Conservation (phyloP, 1,140 invertebrate genomes). For the Oppia nitens region DNA sequence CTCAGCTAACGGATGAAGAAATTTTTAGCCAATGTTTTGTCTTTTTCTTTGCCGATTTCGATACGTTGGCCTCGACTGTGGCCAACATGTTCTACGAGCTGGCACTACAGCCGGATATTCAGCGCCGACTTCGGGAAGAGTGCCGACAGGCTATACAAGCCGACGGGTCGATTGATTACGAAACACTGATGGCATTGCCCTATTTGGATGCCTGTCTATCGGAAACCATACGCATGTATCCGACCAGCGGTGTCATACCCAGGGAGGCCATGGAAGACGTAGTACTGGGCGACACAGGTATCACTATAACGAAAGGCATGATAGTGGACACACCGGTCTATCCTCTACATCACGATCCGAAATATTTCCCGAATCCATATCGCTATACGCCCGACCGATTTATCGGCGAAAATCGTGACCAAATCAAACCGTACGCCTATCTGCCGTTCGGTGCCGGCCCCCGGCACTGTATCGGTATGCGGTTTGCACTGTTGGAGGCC, state of each 20-base stretch:
- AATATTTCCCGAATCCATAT: slow-evolving; percentile 39
- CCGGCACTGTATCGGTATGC: slow-evolving; percentile 25
- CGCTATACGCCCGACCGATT: slow-evolving; percentile 43
- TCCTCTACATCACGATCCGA: slow-evolving; percentile 41
- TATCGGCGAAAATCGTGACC: not conserved
- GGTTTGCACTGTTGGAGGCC: slow-evolving; percentile 23
- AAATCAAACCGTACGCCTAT: slow-evolving; percentile 20
- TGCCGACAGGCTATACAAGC: too few species aligned
- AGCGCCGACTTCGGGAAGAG: slow-evolving; percentile 23
- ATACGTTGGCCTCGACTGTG: slow-evolving; percentile 39
- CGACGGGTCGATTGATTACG: too few species aligned
- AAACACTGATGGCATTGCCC: too few species aligned
- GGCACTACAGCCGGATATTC: slow-evolving; percentile 38
- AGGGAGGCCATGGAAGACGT: slow-evolving; percentile 24
- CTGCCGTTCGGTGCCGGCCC: slow-evolving; percentile 27
- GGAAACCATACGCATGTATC: slow-evolving; percentile 17
- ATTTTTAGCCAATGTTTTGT: slow-evolving; percentile 42
- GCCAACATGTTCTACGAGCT: slow-evolving; percentile 37
- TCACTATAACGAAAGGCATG: slow-evolving; percentile 33
- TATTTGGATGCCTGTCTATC: slow-evolving; percentile 1
- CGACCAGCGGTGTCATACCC: slow-evolving; percentile 29
- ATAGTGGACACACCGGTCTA: slow-evolving; percentile 39
- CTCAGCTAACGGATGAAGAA: slow-evolving; percentile 27
- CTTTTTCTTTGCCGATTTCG: slow-evolving; percentile 49
- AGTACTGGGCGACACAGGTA: not conserved